Conservation (phyloP, 2,113 vertebrate species). For the Sitta europaea region DNA sequence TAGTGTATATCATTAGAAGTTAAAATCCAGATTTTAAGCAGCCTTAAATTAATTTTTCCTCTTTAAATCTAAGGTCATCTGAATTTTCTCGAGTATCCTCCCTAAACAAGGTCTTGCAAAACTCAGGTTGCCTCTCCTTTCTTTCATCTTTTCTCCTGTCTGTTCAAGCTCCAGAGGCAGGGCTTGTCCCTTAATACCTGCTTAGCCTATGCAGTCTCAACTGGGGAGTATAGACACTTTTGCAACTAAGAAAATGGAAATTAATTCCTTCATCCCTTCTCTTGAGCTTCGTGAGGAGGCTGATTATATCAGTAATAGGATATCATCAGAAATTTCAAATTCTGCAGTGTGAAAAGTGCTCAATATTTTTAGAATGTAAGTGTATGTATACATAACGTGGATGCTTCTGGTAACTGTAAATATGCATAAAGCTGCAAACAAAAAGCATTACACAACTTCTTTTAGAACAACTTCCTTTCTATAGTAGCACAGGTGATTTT, state of each 20-base stretch:
- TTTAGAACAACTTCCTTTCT: not conserved
- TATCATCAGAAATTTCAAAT: not conserved
- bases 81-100: not conserved
- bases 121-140: not conserved
- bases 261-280: not conserved
- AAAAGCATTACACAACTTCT: not conserved
- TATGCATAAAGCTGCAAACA: not conserved
- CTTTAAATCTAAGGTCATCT: not conserved
- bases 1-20: not conserved
- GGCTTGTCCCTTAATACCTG: not conserved
- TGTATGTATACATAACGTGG: rapidly evolving
- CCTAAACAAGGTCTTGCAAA: not conserved
- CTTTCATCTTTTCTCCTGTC: not conserved
- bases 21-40: not conserved
- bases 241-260: not conserved
- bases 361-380: not conserved
- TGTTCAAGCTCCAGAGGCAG: not conserved
- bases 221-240: not conserved
- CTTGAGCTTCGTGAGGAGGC: not conserved
- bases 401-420: not conserved
- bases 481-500: not conserved
- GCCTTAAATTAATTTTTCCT: not conserved
- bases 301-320: not conserved
- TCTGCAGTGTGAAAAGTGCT: not conserved
- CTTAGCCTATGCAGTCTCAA: not conserved